These are phyloP conservation scores for Montipora capitata DNA, from an alignment of 92 coral and sea anemone genomes.

Conservation along the genomic window DNA sequence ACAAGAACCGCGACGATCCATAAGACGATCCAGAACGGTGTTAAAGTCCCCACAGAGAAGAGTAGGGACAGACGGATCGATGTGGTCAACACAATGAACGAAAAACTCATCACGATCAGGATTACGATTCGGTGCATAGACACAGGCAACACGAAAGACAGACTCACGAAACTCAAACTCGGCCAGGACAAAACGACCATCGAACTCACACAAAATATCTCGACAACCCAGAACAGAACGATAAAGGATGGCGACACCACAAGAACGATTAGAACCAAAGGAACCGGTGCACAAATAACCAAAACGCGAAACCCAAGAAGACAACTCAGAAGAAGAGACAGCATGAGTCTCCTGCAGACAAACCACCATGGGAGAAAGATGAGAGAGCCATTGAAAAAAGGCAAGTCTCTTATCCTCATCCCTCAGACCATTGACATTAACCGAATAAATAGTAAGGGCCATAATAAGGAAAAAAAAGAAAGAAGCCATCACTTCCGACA, in stretches of 20 bases:
- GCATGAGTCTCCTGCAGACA: constrained; percentile 47
- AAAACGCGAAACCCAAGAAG: constrained; percentile 1
- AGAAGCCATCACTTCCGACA: not conserved
- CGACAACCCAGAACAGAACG: not conserved
- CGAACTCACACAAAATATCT: not conserved
- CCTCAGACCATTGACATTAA: constrained; percentile 23
- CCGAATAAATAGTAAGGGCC: not conserved
- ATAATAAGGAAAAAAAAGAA: not conserved
- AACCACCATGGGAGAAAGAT: not conserved
- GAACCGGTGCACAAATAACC: not conserved
- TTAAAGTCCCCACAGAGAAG: constrained; percentile 35
- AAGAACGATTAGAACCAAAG: not conserved
- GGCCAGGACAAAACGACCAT: not conserved
- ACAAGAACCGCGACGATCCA: not conserved
- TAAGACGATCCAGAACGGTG: not conserved
- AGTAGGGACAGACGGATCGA: constrained; percentile 8
- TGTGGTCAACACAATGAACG: not conserved
- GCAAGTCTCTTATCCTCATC: not conserved
- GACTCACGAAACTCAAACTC: not conserved
- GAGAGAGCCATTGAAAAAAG: constrained; percentile 4
- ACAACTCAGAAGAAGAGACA: not conserved
- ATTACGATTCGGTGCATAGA: constrained; percentile 24
- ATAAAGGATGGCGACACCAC: not conserved
- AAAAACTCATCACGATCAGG: constrained; percentile 30
- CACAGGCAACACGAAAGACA: not conserved